Conservation (phyloP, 37 sponge, comb jelly and placozoan genomes). For the Theonella swinhoei region DNA sequence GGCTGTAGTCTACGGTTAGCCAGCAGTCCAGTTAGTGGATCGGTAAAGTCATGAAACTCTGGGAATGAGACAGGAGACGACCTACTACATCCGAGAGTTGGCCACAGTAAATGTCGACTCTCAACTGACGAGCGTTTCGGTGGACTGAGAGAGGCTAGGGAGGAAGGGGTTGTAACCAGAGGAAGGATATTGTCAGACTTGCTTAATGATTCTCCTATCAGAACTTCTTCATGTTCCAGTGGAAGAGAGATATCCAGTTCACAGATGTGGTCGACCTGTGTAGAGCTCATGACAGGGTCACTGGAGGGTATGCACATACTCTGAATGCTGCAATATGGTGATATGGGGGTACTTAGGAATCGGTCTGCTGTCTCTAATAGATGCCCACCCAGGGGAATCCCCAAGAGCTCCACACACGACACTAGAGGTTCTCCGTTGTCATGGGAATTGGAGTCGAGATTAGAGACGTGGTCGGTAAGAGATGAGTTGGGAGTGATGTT, state of each 20-base stretch:
- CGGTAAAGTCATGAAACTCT: background rate
- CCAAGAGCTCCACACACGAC: background rate
- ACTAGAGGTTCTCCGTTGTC: too few species aligned
- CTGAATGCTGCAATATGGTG: background rate
- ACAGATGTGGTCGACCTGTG: background rate
- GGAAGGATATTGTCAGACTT: background rate
- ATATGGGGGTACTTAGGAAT: background rate
- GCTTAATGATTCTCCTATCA: too few species aligned
- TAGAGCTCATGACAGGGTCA: background rate
- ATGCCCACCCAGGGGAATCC: background rate
- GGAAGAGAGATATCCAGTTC: background rate
- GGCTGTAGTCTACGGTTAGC: conserved; percentile 45
- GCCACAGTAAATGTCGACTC: background rate
- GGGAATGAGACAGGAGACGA: background rate
- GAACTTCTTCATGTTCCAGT: background rate
- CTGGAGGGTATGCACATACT: background rate
- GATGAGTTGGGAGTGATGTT: too few species aligned
- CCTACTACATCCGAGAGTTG: background rate
- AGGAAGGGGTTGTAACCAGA: background rate
- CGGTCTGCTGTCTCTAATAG: background rate
- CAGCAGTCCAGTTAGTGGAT: conserved; percentile 19
- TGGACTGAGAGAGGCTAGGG: background rate
- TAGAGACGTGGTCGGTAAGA: too few species aligned
- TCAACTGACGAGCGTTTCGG: background rate
- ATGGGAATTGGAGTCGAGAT: background rate